Evolutionary conservation across 2,797 vertebrate genomes (phyloP), one percentile per base, ranked within the genome.

Genomic region (Galaxias olidus): DNA sequence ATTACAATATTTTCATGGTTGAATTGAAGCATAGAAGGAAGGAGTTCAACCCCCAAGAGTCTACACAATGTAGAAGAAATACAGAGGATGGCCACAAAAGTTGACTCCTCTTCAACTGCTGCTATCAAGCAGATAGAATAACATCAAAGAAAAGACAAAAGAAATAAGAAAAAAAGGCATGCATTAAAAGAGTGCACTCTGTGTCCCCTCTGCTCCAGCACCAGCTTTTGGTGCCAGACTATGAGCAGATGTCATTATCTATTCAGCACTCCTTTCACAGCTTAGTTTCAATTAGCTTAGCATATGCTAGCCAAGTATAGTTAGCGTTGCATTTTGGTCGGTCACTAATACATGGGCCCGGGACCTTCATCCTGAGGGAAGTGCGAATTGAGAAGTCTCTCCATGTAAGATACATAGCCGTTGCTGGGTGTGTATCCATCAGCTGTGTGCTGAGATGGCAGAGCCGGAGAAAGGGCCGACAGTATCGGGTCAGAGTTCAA

Each of bases 351-450:
- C 89, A 90, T 61, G 45, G 73, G 56, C 44, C 83, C 80, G 1
- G 73, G 68, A 19, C 45, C 79, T 4, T 81, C 78, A 45, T 79
- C 93, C 85, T 70, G 93, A 75, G 87, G 94, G 85, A 93, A 94
- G 84, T 91, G 94, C 0, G 91, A 86, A 61, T 94, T 91, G 76
- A 96, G 86, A 49, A 96, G 92, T 53, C 87, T 93, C 90, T 97
- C 94, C 94, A 96, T 91, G 77, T 95, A 94, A 81, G 94, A 91
- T 47, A 94, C 73, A 56, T 91, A 95, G 73, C 93, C 90, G 0
- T 87, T 88, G 84, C 78, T 90, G 40, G 87, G 91, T 50, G 90
- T 91, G 18, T 92, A 90, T 69, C 89, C 80, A 15, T 93, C 89
- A 0, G 79, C 73, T 61, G 74, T 68, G 63, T 91, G 90, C 45